Evolutionary conservation across 2,888 invertebrate genomes (phyloP).

Genomic region (Stenodema calcarata): DNA sequence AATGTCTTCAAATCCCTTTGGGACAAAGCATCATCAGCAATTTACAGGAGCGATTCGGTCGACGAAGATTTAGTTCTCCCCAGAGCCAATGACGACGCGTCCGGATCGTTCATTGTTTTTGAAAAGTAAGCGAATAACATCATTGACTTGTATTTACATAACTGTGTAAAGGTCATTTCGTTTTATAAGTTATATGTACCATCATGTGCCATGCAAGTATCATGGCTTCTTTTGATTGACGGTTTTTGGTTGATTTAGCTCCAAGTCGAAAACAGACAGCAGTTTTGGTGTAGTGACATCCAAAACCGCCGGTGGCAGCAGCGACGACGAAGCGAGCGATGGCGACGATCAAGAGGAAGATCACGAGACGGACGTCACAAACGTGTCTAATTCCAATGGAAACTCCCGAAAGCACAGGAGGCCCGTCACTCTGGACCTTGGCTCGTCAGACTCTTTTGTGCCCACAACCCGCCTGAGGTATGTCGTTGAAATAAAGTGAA

Average conservation of each 20-base stretch:
- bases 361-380: constrained; percentile 36
- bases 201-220: too few species aligned
- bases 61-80: constrained; percentile 35
- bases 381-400: constrained; percentile 28
- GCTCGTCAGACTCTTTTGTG: neutral
- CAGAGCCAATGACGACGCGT: constrained; percentile 53
- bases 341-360: neutral
- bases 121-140: constrained; percentile 60
- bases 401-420: neutral
- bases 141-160: constrained; percentile 53
- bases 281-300: neutral
- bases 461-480: constrained; percentile 16
- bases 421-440: constrained; percentile 9
- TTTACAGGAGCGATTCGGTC: constrained; percentile 43
- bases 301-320: neutral
- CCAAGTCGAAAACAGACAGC: constrained; percentile 26
- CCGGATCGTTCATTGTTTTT: constrained; percentile 65
- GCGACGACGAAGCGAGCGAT: neutral
- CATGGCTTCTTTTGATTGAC: too few species aligned
- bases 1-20: constrained; percentile 52
- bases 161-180: too few species aligned
- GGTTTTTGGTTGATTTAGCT: neutral
- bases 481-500: neutral
- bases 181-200: too few species aligned
- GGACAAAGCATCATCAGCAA: constrained; percentile 52